phyloP scores from a whole-genome alignment of 2,888 invertebrate genomes.

The Meiosimyza decipiens region DNA sequence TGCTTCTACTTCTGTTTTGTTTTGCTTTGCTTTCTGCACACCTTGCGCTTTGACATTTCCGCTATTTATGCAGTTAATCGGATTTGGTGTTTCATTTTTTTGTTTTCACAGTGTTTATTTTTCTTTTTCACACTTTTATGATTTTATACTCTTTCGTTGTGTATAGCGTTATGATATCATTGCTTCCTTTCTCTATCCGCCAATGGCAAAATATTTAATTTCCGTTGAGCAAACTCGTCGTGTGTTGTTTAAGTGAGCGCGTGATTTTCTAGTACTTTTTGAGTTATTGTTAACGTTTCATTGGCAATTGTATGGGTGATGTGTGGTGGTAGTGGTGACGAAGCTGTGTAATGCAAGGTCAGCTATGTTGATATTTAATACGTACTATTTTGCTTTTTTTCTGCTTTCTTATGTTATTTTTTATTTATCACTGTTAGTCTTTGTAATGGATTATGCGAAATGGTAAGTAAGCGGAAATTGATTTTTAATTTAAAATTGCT shows the following conservation, averaged over 20 bases:
- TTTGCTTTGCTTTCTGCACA: too few relatives aligned
- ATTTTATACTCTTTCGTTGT: background rate
- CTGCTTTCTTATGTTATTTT: too few relatives aligned
- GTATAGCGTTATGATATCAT: too few relatives aligned
- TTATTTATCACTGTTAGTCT: too few relatives aligned
- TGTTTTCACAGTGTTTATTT: too few relatives aligned
- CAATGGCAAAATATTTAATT: constrained; percentile 21
- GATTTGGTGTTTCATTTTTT: background rate
- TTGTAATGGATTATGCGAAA: too few relatives aligned
- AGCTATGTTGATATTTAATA: too few relatives aligned
- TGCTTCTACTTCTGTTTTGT: constrained; percentile 2
- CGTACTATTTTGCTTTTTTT: too few relatives aligned
- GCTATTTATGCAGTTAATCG: constrained; percentile 23
- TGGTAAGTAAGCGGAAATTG: too few relatives aligned
- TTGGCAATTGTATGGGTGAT: background rate
- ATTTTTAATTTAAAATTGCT: too few relatives aligned
- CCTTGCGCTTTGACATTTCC: background rate
- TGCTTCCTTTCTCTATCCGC: background rate
- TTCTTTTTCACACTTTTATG: background rate
- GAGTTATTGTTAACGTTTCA: constrained; percentile 1
- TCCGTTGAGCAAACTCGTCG: constrained; percentile 6
- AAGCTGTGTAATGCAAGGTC: background rate
- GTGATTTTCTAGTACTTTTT: constrained; percentile 1
- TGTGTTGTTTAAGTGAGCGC: constrained; percentile 10
- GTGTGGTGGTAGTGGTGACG: background rate